Base-by-base conservation (phyloP, 2,113 vertebrate species). In the Rhipidura dahli region DNA sequence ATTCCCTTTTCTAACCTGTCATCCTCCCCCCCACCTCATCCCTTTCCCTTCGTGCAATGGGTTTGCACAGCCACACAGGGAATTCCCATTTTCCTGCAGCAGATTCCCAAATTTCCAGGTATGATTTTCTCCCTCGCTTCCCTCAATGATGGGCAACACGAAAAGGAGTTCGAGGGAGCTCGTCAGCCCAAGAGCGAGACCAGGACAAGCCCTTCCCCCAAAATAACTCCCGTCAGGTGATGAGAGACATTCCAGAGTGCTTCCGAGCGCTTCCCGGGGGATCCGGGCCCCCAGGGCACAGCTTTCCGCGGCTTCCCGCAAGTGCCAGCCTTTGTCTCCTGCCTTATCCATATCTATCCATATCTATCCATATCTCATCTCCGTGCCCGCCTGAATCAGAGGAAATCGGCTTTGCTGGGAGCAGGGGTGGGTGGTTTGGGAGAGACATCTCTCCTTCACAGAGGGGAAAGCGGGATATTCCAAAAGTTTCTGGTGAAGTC, bases 101-200 rank as follows among this genome's bases (percentile, higher is more conserved):
- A 80, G 26, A 47, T 20, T 42, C 39, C 51, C 49, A 30, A 7
- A 47, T 10, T 59, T 10, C 51, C 51, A 47, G 28, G 61, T 12
- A 0, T 10, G 56, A 23, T 27, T 59, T 13, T 21, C 68, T 23
- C 40, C 47, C 57, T 33, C 78, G 27, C 16, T 30, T 6, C 26
- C 39, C 53, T 79, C 35, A 8, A 0, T 6, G 44, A 44, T 5
- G 7, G 2, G 11, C 9, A 27, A 19, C 11, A 42, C 21, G 35
- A 33, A 35, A 31, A 42, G 26, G 17, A 20, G 11, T 27, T 61
- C 7, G 6, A 49, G 54, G 40, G 14, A 61, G 6, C 23, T 63
- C 19, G 3, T n/a, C 9, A 28, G 6, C 39, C 45, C 39, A 22
- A 28, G 49, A 18, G 7, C 33, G 42, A 33, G 54, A 42, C 7